Evolutionary conservation across 2,888 invertebrate species (phyloP).

Genomic region (Hanleya hanleyi): DNA sequence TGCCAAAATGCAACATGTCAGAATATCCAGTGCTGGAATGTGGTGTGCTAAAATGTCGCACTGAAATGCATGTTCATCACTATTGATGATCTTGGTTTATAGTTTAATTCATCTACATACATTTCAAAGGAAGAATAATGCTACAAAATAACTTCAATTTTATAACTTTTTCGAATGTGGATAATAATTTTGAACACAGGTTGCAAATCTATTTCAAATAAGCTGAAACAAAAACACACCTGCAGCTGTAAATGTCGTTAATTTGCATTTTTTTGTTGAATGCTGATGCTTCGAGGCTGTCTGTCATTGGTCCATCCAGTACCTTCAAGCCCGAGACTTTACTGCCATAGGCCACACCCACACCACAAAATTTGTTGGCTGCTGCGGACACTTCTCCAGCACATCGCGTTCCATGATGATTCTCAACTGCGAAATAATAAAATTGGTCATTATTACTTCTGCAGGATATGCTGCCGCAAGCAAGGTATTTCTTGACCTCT

Average conservation of each 20-base stretch:
- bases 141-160: not conserved
- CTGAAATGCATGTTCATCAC: too few relatives aligned
- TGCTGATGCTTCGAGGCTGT: conserved; percentile 72
- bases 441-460: too few relatives aligned
- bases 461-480: too few relatives aligned
- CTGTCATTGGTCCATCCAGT: conserved; percentile 74
- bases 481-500: too few relatives aligned
- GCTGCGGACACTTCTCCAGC: conserved; percentile 74
- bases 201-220: too few relatives aligned
- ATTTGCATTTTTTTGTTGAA: conserved; percentile 67
- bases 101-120: too few relatives aligned
- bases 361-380: conserved; percentile 72
- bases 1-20: too few relatives aligned
- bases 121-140: too few relatives aligned
- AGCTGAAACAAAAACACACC: conserved; percentile 56
- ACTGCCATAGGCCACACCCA: conserved; percentile 73
- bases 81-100: too few relatives aligned
- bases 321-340: conserved; percentile 70
- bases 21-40: too few relatives aligned
- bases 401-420: conserved; percentile 74
- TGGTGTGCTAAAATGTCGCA: too few relatives aligned
- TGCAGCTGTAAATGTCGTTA: conserved; percentile 71
- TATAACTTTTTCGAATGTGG: not conserved
- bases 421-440: conserved; percentile 29
- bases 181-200: not conserved